phyloP scores from a whole-genome alignment of 2,888 invertebrate species.

The Xestobium rufovillosum region DNA sequence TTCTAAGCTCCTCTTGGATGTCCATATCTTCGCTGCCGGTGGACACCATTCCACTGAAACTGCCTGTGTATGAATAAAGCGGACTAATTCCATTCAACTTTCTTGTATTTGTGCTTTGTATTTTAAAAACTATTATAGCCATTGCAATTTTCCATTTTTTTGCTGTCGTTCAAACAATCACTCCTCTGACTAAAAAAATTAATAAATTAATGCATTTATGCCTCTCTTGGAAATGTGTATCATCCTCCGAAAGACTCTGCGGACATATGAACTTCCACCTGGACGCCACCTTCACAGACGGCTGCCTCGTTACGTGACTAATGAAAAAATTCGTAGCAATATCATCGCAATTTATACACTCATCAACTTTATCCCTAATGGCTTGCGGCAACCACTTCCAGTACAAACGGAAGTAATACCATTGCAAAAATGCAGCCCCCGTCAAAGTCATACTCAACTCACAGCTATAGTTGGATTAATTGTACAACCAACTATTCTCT shows the following conservation, averaged over 20 bases:
- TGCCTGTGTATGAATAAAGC: neutral
- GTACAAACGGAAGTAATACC: slow-evolving; percentile 90
- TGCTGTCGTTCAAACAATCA: too few species aligned
- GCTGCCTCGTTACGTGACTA: slow-evolving; percentile 91
- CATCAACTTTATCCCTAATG: slow-evolving; percentile 93
- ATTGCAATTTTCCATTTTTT: too few species aligned
- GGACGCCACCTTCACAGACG: slow-evolving; percentile 97
- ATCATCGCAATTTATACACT: slow-evolving; percentile 99
- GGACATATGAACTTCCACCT: slow-evolving; percentile 94
- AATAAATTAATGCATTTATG: slow-evolving; percentile 97
- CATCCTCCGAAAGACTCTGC: slow-evolving; percentile 90
- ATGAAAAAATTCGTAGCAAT: slow-evolving; percentile 99
- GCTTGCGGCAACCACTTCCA: slow-evolving; percentile 89
- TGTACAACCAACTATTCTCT: slow-evolving; percentile 90
- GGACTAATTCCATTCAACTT: neutral
- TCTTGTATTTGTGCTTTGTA: too few species aligned
- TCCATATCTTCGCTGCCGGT: slow-evolving; percentile 64
- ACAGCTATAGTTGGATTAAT: slow-evolving; percentile 98
- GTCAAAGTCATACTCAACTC: slow-evolving; percentile 98
- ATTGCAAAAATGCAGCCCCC: slow-evolving; percentile 44
- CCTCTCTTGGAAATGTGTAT: slow-evolving; percentile 94
- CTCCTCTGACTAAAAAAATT: too few species aligned
- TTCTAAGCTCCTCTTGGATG: slow-evolving; percentile 68
- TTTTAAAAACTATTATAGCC: too few species aligned
- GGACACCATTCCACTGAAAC: slow-evolving; percentile 43